phyloP scores from a whole-genome alignment of 2,113 vertebrate species.

The Rostratula benghalensis region DNA sequence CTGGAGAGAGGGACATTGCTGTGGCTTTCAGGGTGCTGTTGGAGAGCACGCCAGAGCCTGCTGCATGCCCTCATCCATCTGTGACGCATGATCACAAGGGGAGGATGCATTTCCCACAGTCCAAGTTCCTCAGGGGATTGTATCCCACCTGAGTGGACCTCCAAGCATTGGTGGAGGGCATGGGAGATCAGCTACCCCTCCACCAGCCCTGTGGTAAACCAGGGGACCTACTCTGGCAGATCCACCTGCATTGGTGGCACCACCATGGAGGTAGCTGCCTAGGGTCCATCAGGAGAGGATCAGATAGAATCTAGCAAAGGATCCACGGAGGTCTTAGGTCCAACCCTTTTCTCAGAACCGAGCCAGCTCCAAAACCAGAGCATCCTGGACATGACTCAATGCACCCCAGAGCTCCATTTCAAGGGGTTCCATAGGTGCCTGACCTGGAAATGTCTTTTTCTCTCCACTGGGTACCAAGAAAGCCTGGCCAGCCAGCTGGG shows the following conservation, averaged over 20 bases:
- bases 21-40: neutral
- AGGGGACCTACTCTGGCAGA: neutral
- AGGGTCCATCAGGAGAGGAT: neutral
- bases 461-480: neutral
- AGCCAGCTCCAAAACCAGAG: neutral
- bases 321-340: neutral
- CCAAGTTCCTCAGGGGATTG: neutral
- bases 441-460: neutral
- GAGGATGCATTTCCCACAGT: neutral
- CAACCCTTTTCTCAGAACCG: neutral
- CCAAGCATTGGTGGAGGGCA: neutral
- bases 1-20: neutral
- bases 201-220: neutral
- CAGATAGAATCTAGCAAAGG: neutral
- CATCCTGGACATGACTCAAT: neutral
- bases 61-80: neutral
- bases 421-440: neutral
- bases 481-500: neutral
- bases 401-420: neutral
- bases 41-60: neutral
- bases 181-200: neutral
- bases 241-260: neutral
- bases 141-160: neutral
- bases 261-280: neutral
- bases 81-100: neutral